phyloP scores from a whole-genome alignment of 2,797 vertebrate species.

The Aselliscus stoliczkanus region DNA sequence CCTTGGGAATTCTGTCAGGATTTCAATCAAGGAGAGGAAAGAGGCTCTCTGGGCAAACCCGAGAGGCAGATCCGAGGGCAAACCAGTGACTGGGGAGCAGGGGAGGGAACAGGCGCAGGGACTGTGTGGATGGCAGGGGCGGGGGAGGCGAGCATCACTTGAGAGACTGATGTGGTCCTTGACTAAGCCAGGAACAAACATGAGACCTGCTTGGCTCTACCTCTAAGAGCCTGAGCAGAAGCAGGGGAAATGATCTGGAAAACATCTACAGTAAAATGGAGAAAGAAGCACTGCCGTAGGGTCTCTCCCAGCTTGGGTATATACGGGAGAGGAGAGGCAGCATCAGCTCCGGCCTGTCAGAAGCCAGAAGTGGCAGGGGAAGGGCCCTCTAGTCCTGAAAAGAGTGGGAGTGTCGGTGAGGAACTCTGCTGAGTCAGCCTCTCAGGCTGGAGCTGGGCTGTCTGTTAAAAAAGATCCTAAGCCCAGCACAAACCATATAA shows the following conservation, averaged over 20 bases:
- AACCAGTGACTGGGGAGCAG: no score
- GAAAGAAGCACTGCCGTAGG: background rate
- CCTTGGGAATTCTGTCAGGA: background rate
- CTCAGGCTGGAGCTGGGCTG: background rate
- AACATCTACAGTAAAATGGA: background rate
- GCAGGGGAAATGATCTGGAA: background rate
- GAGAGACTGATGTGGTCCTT: background rate
- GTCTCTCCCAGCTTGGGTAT: rapidly evolving
- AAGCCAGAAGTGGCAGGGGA: background rate
- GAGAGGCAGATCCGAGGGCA: background rate
- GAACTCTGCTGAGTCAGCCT: slow-evolving; percentile 31
- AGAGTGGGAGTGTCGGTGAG: background rate
- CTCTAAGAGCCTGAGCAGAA: background rate
- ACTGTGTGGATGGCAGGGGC: background rate
- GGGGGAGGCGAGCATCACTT: rapidly evolving
- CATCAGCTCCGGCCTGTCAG: background rate
- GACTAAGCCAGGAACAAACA: background rate
- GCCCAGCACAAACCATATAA: background rate
- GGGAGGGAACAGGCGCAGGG: background rate
- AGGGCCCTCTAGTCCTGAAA: background rate
- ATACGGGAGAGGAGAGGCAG: background rate
- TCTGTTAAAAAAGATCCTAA: slow-evolving; percentile 20
- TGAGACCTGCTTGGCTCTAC: background rate
- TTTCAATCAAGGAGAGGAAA: background rate
- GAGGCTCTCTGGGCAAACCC: background rate